Conservation (phyloP, 1,140 invertebrate species). For the Tetragonula clypearis region DNA sequence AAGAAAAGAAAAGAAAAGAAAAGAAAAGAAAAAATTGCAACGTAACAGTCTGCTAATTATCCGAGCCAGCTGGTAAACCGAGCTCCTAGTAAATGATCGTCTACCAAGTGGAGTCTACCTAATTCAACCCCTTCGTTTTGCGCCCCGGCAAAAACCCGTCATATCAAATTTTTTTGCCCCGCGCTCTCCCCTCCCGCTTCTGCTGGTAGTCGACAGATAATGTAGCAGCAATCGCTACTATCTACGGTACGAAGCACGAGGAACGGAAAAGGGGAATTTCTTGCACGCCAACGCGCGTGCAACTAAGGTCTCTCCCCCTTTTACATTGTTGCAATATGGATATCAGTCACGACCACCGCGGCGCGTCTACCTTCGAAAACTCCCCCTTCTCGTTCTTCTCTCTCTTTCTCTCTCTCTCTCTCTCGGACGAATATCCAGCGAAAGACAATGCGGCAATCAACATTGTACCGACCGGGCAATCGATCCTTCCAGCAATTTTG, state of each 20-base stretch:
- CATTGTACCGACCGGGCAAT: neutral
- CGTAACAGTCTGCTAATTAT: neutral
- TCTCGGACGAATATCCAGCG: neutral
- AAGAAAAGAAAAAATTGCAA: neutral
- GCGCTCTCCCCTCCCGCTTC: neutral
- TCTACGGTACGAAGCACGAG: slow-evolving; percentile 15
- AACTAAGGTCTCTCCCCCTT: slow-evolving; percentile 32
- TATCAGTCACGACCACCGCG: neutral
- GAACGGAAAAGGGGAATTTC: slow-evolving; percentile 47
- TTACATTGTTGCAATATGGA: slow-evolving; percentile 49
- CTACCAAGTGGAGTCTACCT: neutral
- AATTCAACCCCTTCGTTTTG: neutral
- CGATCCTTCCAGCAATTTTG: neutral
- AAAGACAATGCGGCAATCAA: slow-evolving; percentile 1
- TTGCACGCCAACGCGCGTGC: slow-evolving; percentile 48
- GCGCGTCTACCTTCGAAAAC: neutral
- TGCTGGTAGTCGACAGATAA: slow-evolving; percentile 13
- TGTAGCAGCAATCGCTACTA: slow-evolving; percentile 31
- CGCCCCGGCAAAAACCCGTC: neutral
- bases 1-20: too few species aligned
- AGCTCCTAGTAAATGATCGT: neutral
- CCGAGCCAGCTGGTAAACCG: neutral
- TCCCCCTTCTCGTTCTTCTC: neutral
- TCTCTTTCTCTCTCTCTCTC: too few species aligned
- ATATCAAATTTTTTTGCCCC: neutral